Evolutionary conservation across 1,140 invertebrate genomes (phyloP), one percentile per base, ranked within the genome.

Genomic region (Meloidogyne floridensis): DNA sequence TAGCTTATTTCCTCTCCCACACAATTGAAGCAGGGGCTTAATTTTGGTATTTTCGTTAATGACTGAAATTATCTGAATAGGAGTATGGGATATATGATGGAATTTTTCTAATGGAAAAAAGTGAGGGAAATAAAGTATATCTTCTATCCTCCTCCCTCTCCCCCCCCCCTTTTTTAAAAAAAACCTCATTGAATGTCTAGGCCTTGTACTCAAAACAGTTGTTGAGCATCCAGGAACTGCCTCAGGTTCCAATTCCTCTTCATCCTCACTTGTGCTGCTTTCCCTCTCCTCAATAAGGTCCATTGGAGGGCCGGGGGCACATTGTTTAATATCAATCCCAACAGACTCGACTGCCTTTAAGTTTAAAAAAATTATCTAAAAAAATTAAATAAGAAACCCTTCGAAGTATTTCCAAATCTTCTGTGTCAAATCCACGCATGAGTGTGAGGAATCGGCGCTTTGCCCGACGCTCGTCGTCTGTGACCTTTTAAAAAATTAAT

Each of bases 291-390:
- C 86, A 54, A 87, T 80, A 56, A 90, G 79, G 72, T 89, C 88
- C 88, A 89, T 89, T 53, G 88, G 88, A 5, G 88, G 88, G 7
- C 88, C 88, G 2, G 88, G 88, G 20, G 89, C 89, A 75, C 88
- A 89, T 32, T 87, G 81, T 80, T 86, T 88, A 76, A 88, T 88
- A 54, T 87, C 87, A 32, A 70, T 59, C 20, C 87, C 87, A 43
- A 76, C 42, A 11, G 87, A 86, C 72, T 86, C 84, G 4, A 87
- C 84, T 54, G 87, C 86, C 84, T 86, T 51, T 10, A 86, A 87
- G 53, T 5, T 20, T 15, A 18, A 8, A 42, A n/a, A 75, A 75
- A 54, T 59, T 18, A 53, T 75, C 15, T 51, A 56, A 13, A 59
- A 20, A 10, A 75, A 15, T 13, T 54, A 13, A 75, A 75, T 32